Evolutionary conservation across 1,140 invertebrate genomes (phyloP).

Genomic region (Hypsibius dujardini): DNA sequence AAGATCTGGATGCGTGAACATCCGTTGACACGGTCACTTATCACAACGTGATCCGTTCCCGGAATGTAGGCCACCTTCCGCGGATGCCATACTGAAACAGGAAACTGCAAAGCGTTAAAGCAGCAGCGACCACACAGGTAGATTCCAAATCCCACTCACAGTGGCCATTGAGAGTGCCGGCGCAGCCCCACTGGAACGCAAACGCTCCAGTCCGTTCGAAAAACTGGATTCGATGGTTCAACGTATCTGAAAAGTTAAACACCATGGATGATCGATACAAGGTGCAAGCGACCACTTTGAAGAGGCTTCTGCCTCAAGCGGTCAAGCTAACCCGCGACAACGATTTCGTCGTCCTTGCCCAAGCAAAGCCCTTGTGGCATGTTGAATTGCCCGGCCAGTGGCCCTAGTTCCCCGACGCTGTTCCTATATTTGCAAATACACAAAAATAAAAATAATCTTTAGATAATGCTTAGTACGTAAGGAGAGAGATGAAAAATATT

Average conservation of each 20-base stretch:
- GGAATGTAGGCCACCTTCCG: not conserved
- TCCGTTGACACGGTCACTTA: constrained; percentile 11
- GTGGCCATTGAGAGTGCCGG: not conserved
- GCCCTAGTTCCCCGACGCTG: not conserved
- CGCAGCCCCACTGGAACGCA: not conserved
- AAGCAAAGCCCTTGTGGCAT: not conserved
- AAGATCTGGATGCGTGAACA: constrained; percentile 16
- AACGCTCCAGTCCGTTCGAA: not conserved
- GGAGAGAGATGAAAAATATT: not conserved
- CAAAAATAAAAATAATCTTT: not conserved
- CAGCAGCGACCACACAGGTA: too few relatives aligned
- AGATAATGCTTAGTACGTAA: not conserved
- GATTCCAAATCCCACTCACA: too few relatives aligned
- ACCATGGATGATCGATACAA: not conserved
- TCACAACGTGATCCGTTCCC: not conserved
- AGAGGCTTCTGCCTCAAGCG: not conserved
- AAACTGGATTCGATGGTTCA: not conserved
- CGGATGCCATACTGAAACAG: not conserved
- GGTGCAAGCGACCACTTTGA: not conserved
- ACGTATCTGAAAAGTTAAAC: not conserved
- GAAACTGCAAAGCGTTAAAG: too few relatives aligned
- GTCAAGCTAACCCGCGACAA: not conserved
- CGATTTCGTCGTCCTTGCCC: not conserved
- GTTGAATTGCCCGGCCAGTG: constrained; percentile 4
- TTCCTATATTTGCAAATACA: not conserved